These are phyloP conservation scores for Pygocentrus nattereri DNA, from an alignment of 2,797 vertebrate species.

Conservation along the genomic window DNA sequence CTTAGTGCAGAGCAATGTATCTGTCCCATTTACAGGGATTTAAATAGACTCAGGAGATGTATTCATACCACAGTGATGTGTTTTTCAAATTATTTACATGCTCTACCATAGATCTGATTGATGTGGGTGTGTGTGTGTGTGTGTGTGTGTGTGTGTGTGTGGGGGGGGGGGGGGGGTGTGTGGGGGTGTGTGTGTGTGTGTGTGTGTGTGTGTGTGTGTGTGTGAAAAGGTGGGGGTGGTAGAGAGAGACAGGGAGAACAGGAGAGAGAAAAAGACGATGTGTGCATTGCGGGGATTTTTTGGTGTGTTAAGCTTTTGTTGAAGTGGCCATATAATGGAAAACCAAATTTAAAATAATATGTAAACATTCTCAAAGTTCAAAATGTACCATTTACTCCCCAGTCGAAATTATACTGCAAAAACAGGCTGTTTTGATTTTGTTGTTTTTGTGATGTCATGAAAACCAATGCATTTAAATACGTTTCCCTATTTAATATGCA, in stretches of 20 bases:
- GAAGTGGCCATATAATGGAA: neutral
- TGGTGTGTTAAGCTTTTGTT: neutral
- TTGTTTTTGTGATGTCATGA: too few species aligned
- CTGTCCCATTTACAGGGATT: conserved; percentile 47
- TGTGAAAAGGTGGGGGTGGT: too few species aligned
- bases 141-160: too few species aligned
- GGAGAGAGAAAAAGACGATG: neutral
- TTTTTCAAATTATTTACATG: conserved; percentile 12
- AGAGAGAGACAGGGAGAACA: neutral
- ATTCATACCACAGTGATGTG: neutral
- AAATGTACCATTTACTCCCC: too few species aligned
- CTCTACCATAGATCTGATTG: neutral
- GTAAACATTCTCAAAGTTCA: neutral
- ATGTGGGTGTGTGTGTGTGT: neutral
- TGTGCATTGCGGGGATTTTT: neutral
- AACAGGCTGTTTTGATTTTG: too few species aligned
- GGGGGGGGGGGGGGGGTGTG: too few species aligned
- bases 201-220: too few species aligned
- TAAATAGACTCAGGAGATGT: conserved; percentile 30
- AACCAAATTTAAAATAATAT: neutral
- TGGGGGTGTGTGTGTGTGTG: too few species aligned
- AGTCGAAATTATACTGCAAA: too few species aligned
- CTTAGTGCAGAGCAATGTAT: conserved; percentile 15
- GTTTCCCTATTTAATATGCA: too few species aligned
- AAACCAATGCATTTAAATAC: too few species aligned